phyloP scores from a whole-genome alignment of 1,140 invertebrate species.

The Eulimnadia texana region DNA sequence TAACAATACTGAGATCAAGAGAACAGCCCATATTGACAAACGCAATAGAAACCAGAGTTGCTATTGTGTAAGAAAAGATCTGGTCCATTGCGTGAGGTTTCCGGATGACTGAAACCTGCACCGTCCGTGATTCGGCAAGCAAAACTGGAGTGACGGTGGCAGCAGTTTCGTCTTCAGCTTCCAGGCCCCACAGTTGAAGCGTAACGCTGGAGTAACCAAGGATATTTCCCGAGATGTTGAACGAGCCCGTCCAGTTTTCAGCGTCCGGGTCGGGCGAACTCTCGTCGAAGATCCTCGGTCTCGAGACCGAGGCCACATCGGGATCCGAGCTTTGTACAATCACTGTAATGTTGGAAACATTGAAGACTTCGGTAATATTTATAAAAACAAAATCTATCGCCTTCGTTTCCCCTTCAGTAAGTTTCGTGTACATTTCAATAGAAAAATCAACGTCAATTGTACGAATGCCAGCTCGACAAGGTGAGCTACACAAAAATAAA shows the following conservation, averaged over 20 bases:
- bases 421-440: constrained; percentile 18
- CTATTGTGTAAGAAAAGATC: constrained; percentile 61
- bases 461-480: too few species aligned
- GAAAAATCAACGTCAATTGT: too few species aligned
- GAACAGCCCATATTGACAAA: constrained; percentile 91
- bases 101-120: constrained; percentile 44
- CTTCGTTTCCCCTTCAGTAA: constrained; percentile 19
- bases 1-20: constrained; percentile 57
- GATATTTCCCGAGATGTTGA: constrained; percentile 44
- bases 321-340: constrained; percentile 19
- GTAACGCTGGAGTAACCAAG: constrained; percentile 38
- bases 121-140: constrained; percentile 23
- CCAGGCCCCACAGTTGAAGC: constrained; percentile 21
- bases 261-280: constrained; percentile 4
- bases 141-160: constrained; percentile 12
- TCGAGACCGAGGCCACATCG: constrained; percentile 18
- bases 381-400: constrained; percentile 18
- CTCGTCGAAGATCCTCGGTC: not conserved
- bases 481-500: too few species aligned
- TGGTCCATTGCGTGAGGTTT: constrained; percentile 48
- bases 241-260: constrained; percentile 31
- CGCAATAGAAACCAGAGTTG: constrained; percentile 60
- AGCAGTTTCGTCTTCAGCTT: constrained; percentile 15
- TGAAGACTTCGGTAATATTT: too few species aligned
- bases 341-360: too few species aligned